phyloP scores from a whole-genome alignment of 2,888 invertebrate genomes.

The Bombylius discolor region DNA sequence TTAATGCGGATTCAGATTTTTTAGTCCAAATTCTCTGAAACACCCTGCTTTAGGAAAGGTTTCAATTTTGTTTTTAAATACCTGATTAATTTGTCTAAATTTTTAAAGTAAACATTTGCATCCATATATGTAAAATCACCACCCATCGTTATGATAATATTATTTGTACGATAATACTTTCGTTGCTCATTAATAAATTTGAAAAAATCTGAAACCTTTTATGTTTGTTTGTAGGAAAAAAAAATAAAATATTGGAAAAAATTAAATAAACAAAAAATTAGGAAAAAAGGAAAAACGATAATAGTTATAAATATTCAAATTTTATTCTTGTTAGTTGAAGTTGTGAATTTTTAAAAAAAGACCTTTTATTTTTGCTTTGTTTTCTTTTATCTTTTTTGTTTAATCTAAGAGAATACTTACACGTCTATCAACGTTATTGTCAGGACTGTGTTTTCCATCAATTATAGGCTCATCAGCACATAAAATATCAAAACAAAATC shows the following conservation, averaged over 20 bases:
- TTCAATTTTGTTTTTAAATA: slow-evolving; percentile 9
- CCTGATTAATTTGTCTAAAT: slow-evolving; percentile 73
- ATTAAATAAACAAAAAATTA: no score
- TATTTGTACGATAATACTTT: slow-evolving; percentile 49
- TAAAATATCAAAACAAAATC: slow-evolving; percentile 85
- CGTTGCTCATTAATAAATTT: slow-evolving; percentile 45
- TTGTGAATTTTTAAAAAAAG: no score
- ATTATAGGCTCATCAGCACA: slow-evolving; percentile 77
- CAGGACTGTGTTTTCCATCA: slow-evolving; percentile 64
- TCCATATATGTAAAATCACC: slow-evolving; percentile 81
- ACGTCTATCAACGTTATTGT: slow-evolving; percentile 66
- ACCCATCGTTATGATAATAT: slow-evolving; percentile 80
- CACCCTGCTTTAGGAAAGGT: no score
- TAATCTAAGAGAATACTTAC: slow-evolving; percentile 37
- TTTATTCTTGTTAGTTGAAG: no score
- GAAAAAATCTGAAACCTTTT: slow-evolving; percentile 43
- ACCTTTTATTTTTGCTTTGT: no score
- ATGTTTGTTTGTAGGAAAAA: background rate
- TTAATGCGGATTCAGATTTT: no score
- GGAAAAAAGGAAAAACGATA: no score
- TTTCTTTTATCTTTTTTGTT: no score
- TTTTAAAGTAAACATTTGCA: slow-evolving; percentile 66
- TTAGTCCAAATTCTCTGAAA: no score
- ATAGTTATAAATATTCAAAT: no score
- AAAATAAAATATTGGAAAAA: no score